Percentiles rank a stretch among this genome's conserved stretches.
Evolutionary conservation across 1,140 invertebrate genomes (phyloP).

Genomic region (Bradysia coprophila): DNA sequence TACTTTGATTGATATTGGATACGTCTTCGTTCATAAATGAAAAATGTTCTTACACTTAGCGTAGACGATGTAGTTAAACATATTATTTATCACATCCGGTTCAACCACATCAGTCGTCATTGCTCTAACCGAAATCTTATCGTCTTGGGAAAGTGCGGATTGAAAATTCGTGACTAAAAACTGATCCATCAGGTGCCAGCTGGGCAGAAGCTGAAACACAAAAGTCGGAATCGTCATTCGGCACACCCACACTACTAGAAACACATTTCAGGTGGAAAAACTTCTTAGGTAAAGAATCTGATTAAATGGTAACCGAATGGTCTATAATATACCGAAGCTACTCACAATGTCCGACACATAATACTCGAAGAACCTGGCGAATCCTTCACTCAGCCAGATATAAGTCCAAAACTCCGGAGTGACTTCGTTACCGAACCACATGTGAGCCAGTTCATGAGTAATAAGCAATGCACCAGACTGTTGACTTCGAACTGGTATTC

Average conservation of each 20-base stretch:
- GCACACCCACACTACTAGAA: no score
- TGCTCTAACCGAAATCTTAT: constrained; percentile 36
- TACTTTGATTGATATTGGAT: background rate
- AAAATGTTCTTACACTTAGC: constrained; percentile 31
- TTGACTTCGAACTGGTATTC: background rate
- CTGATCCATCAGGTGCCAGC: constrained; percentile 57
- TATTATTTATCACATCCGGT: constrained; percentile 47
- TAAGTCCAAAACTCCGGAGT: constrained; percentile 29
- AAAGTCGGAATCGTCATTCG: no score
- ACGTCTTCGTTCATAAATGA: no score
- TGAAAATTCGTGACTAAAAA: constrained; percentile 49
- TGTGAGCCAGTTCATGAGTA: constrained; percentile 33
- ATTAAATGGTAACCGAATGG: no score
- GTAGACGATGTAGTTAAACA: constrained; percentile 70
- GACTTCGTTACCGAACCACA: constrained; percentile 54
- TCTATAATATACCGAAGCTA: no score
- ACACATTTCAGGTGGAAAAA: no score
- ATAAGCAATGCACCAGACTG: constrained; percentile 14
- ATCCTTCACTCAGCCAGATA: constrained; percentile 38
- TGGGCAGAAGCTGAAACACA: constrained; percentile 28
- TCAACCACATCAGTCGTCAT: constrained; percentile 49
- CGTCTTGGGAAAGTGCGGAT: constrained; percentile 37
- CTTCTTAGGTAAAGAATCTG: no score
- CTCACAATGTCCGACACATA: constrained; percentile 39
- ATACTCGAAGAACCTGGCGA: constrained; percentile 47